Conservation (phyloP, 2,888 invertebrate genomes). For the Danaus chrysippus region DNA sequence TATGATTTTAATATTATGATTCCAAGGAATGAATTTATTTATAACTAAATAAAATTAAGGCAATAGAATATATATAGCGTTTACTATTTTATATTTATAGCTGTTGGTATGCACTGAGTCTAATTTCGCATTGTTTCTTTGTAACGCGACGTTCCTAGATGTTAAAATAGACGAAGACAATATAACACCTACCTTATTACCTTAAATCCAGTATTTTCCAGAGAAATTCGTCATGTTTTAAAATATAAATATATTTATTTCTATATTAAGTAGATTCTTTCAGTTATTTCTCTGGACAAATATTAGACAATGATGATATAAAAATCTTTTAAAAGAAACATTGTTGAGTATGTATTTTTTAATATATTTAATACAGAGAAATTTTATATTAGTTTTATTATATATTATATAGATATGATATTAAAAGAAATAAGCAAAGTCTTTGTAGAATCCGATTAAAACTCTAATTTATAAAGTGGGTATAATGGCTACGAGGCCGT, state of each 20-base stretch:
- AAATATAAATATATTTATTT: background rate
- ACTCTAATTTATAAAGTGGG: constrained; percentile 9
- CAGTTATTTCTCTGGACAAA: too few species aligned
- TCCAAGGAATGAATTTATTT: too few species aligned
- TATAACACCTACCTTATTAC: constrained; percentile 19
- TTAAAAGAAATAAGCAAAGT: background rate
- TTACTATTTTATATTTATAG: background rate
- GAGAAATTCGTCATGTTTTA: constrained; percentile 3
- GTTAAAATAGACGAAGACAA: constrained; percentile 21
- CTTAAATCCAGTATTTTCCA: constrained; percentile 9
- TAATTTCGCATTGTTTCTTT: constrained; percentile 11
- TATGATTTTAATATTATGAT: too few species aligned
- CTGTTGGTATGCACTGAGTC: background rate
- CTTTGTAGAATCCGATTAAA: background rate
- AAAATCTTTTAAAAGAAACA: too few species aligned
- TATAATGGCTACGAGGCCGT: constrained; percentile 9
- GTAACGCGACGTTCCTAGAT: constrained; percentile 16
- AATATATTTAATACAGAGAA: too few species aligned
- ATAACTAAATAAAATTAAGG: too few species aligned
- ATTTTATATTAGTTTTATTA: too few species aligned
- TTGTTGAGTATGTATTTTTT: too few species aligned
- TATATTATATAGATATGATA: too few species aligned
- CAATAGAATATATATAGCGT: too few species aligned
- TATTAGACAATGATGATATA: too few species aligned
- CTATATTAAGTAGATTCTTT: too few species aligned